Evolutionary conservation across 2,888 invertebrate species (phyloP).

Genomic region (Polydrusus cervinus): DNA sequence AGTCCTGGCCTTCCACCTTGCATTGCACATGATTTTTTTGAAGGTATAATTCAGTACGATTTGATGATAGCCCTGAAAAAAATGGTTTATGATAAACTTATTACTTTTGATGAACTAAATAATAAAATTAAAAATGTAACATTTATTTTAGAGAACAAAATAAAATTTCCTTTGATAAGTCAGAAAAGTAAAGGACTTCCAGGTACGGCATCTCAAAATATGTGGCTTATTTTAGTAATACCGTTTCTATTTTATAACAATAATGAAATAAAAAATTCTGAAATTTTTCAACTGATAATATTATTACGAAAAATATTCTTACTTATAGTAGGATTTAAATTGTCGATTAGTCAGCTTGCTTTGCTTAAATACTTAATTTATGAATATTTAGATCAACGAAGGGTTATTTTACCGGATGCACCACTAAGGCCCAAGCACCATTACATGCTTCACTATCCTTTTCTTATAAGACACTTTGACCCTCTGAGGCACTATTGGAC

Average conservation of each 20-base stretch:
- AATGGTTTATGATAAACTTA: background rate
- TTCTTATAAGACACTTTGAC: background rate
- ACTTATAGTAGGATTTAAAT: too few relatives aligned
- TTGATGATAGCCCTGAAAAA: constrained; percentile 28
- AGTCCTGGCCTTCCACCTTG: constrained; percentile 58
- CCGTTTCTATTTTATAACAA: background rate
- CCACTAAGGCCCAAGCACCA: background rate
- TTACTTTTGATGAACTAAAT: constrained; percentile 6
- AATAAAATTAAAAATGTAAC: constrained; percentile 5
- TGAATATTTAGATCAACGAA: background rate
- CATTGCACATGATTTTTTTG: constrained; percentile 57
- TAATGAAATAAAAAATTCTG: too few relatives aligned
- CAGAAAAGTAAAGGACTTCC: background rate
- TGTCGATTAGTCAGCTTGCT: too few relatives aligned
- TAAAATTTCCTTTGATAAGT: too few relatives aligned
- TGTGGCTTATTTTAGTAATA: background rate
- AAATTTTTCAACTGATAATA: too few relatives aligned
- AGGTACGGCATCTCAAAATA: background rate
- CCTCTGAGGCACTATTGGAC: background rate
- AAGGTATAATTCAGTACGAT: constrained; percentile 44
- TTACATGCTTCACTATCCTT: background rate
- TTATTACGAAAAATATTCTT: too few relatives aligned
- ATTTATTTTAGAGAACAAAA: background rate
- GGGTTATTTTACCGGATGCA: background rate
- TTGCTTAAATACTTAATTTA: background rate